Evolutionary conservation across 35 echinoderm and acorn worm genomes (phyloP).

Genomic region (Chiridota heheva): DNA sequence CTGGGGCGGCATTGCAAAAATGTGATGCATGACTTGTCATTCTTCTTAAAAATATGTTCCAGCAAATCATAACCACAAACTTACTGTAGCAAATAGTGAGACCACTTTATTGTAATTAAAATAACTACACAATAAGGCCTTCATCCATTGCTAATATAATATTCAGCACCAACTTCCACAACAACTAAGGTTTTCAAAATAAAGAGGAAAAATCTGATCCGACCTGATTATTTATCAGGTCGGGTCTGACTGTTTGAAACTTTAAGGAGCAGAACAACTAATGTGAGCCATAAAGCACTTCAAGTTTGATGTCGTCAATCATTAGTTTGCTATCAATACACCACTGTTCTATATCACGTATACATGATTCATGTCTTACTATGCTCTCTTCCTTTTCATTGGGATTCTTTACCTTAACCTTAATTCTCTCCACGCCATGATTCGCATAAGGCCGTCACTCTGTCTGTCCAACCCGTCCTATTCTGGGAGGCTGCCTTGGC

Average conservation of each 20-base stretch:
- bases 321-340: slow-evolving; percentile 2
- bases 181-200: too few relatives aligned
- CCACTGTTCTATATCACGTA: neutral
- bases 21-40: neutral
- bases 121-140: neutral
- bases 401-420: neutral
- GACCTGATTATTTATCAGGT: too few relatives aligned
- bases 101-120: neutral
- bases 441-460: too few relatives aligned
- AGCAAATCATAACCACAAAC: neutral
- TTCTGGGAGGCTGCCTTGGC: too few relatives aligned
- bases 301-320: neutral
- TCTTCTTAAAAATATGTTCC: neutral
- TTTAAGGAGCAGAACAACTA: neutral
- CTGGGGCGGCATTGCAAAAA: neutral
- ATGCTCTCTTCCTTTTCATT: slow-evolving; percentile 2
- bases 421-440: too few relatives aligned
- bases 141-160: too few relatives aligned
- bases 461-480: too few relatives aligned
- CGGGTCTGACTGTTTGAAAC: too few relatives aligned
- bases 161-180: too few relatives aligned
- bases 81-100: neutral
- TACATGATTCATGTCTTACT: neutral
- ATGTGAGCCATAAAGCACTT: neutral
- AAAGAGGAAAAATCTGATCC: too few relatives aligned